Percentiles rank a stretch among this genome's conserved stretches.
These are phyloP conservation scores for Onychorhynchus coronatus DNA, from an alignment of 2,113 vertebrate species.

Conservation along the genomic window DNA sequence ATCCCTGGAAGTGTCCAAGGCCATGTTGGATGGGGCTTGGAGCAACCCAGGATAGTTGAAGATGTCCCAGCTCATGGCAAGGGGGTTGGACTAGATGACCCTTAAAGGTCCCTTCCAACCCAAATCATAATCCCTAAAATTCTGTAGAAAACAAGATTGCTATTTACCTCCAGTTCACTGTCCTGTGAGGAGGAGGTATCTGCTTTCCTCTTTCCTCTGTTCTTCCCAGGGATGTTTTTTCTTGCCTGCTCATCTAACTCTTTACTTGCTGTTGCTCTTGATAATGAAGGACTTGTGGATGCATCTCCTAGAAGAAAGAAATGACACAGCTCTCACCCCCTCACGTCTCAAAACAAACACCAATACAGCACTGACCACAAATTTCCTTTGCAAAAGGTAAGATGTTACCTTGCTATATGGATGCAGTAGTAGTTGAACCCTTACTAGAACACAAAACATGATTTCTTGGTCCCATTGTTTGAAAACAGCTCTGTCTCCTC, in stretches of 20 bases:
- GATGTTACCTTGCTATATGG: not conserved
- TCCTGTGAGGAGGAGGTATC: conserved; percentile 83
- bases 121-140: no score
- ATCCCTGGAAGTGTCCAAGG: not conserved
- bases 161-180: conserved; percentile 88
- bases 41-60: not conserved
- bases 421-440: not conserved
- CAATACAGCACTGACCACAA: not conserved
- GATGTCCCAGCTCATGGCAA: not conserved
- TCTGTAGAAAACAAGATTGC: not conserved
- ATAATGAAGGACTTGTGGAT: conserved; percentile 68
- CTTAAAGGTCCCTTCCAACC: not conserved
- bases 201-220: conserved; percentile 92
- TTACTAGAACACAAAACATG: not conserved
- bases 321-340: not conserved
- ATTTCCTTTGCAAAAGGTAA: not conserved
- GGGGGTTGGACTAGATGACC: not conserved
- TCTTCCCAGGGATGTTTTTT: conserved; percentile 87
- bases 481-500: not conserved
- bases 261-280: conserved; percentile 77
- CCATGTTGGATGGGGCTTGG: fast-evolving
- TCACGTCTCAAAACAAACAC: not conserved
- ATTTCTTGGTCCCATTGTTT: not conserved
- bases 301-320: conserved; percentile 64
- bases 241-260: conserved; percentile 87